Conservation (phyloP, 2,113 vertebrate genomes). For the Phodopus roborovskii region DNA sequence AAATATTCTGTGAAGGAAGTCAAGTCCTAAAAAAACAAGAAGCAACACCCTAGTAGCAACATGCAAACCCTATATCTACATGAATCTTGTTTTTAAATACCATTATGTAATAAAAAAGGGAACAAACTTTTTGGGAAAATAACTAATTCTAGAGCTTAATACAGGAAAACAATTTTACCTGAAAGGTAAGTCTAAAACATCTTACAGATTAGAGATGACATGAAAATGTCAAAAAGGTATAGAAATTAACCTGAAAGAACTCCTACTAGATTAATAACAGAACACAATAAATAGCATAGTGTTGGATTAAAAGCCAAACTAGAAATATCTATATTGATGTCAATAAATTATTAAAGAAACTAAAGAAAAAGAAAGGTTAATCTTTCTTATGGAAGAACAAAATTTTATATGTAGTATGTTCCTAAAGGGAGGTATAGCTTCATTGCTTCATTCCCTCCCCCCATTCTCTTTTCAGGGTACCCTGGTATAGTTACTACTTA, state of each 20-base stretch:
- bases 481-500: constrained; percentile 17
- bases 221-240: background rate
- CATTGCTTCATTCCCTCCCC: background rate
- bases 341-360: background rate
- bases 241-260: background rate
- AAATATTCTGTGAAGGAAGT: constrained; percentile 36
- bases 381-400: background rate
- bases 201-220: background rate
- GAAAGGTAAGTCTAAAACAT: background rate
- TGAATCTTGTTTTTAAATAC: background rate
- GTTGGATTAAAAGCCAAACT: background rate
- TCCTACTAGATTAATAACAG: background rate
- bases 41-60: background rate
- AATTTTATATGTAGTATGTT: background rate
- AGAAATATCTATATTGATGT: background rate
- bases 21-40: background rate
- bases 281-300: constrained; percentile 22
- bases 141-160: background rate
- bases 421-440: background rate
- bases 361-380: background rate
- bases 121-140: background rate
- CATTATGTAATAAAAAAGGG: background rate
- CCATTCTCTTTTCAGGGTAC: background rate
- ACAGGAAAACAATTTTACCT: background rate
- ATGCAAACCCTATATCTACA: background rate